These are phyloP conservation scores for Chironomus tepperi DNA, from an alignment of 1,140 invertebrate species.

Conservation along the genomic window DNA sequence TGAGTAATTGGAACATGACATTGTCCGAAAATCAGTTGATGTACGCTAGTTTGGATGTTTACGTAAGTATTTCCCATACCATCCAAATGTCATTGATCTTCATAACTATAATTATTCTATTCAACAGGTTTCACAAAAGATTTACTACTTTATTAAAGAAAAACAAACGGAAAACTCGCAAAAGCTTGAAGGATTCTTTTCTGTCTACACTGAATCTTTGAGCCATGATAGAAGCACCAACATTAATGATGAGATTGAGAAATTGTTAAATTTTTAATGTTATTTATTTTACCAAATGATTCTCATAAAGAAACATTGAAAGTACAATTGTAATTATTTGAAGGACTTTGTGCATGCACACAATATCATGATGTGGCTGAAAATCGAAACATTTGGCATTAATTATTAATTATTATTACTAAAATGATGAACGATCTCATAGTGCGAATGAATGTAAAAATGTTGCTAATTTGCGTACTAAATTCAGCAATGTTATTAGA, in stretches of 20 bases:
- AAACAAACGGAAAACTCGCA: neutral
- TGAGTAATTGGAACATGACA: conserved; percentile 51
- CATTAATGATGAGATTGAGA: neutral
- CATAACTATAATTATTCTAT: neutral
- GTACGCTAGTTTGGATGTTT: conserved; percentile 60
- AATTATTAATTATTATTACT: no score
- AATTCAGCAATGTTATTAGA: no score
- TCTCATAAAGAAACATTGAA: no score
- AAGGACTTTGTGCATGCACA: no score
- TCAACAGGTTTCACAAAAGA: neutral
- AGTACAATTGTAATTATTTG: no score
- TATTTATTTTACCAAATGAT: neutral
- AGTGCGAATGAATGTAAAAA: no score
- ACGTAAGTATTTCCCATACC: conserved; percentile 45
- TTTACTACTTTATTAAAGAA: neutral
- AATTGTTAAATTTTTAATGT: neutral
- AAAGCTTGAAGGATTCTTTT: neutral
- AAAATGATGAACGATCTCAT: no score
- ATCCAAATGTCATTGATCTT: neutral
- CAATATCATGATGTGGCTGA: no score
- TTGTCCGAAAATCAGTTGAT: conserved; percentile 46
- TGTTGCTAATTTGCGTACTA: no score
- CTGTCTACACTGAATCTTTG: neutral
- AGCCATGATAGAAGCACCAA: neutral
- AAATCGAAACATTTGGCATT: no score